Conservation (phyloP, 2,113 vertebrate species). For the Malaclemys terrapin region DNA sequence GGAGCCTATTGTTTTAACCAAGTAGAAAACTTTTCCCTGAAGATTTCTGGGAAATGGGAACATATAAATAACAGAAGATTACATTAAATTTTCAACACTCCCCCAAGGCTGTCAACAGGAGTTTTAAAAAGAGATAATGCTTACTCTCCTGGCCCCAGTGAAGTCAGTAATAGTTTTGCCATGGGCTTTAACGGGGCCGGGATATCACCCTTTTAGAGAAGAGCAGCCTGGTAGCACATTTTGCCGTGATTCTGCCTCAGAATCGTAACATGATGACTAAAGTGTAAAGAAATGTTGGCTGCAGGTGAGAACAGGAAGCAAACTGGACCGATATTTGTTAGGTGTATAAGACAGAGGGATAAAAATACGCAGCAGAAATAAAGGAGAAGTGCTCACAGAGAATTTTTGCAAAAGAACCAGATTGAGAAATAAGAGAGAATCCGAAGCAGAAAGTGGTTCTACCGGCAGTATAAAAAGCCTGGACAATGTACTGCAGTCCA, state of each 20-base stretch:
- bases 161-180: background rate
- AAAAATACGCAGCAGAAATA: conserved; percentile 33
- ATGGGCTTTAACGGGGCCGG: background rate
- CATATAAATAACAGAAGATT: conserved; percentile 68
- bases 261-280: conserved; percentile 67
- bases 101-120: conserved; percentile 34
- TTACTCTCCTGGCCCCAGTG: conserved; percentile 46
- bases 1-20: background rate
- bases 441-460: background rate
- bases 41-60: conserved; percentile 64
- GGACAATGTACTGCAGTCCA: background rate
- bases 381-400: background rate
- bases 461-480: background rate
- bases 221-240: conserved; percentile 27
- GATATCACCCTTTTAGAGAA: conserved; percentile 45
- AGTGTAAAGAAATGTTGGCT: conserved; percentile 53
- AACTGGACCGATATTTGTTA: background rate
- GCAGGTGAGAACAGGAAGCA: conserved; percentile 56
- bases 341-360: conserved; percentile 26
- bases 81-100: conserved; percentile 74
- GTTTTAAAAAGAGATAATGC: conserved; percentile 68
- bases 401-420: conserved; percentile 40
- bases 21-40: background rate
- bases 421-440: conserved; percentile 21
- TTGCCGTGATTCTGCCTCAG: conserved; percentile 61